phyloP scores from a whole-genome alignment of 2,797 vertebrate genomes.

The Hirundo rustica region DNA sequence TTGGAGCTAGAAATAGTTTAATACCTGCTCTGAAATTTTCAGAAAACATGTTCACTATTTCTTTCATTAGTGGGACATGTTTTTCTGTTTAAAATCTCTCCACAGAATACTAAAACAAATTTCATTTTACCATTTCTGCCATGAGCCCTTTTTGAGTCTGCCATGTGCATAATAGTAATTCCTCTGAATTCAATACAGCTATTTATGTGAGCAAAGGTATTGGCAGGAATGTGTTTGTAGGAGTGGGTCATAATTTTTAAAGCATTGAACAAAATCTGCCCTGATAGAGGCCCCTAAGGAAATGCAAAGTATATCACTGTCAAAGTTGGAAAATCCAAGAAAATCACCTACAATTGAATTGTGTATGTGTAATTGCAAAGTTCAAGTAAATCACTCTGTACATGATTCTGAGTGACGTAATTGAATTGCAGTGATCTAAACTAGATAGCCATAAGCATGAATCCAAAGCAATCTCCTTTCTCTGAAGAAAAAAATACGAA shows the following conservation, averaged over 20 bases:
- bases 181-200: not conserved
- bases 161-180: not conserved
- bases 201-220: slow-evolving; percentile 1
- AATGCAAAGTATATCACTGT: slow-evolving; percentile 58
- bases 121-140: not conserved
- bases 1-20: not conserved
- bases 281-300: slow-evolving; percentile 36
- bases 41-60: not conserved
- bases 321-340: slow-evolving; percentile 54
- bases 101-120: not conserved
- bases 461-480: slow-evolving; percentile 6
- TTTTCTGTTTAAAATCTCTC: not conserved
- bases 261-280: slow-evolving; percentile 14
- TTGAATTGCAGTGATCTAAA: slow-evolving; percentile 34
- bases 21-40: not conserved
- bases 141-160: not conserved
- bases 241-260: slow-evolving; percentile 32
- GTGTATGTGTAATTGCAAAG: slow-evolving; percentile 50
- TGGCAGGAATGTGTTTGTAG: not conserved
- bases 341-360: slow-evolving; percentile 48
- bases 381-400: slow-evolving; percentile 47
- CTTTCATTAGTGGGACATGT: not conserved
- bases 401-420: slow-evolving; percentile 43
- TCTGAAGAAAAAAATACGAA: not conserved
- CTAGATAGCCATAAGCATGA: not conserved